Evolutionary conservation across 2,797 vertebrate genomes (phyloP).

Genomic region (Sternotherus odoratus): DNA sequence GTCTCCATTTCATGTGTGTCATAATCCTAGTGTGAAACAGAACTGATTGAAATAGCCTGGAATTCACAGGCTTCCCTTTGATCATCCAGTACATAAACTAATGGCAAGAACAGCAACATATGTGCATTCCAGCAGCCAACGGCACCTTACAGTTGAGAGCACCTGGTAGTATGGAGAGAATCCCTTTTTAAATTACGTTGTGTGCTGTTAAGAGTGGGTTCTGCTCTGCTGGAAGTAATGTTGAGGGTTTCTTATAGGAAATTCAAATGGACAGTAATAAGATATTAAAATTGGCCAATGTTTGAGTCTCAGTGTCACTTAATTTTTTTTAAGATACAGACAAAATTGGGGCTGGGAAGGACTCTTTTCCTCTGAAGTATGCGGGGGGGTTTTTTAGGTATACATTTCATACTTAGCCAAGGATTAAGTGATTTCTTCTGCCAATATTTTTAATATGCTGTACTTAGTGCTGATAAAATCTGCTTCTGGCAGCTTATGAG

Average conservation of each 20-base stretch:
- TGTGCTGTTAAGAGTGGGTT: rapidly evolving
- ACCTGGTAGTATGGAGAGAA: slow-evolving; percentile 34
- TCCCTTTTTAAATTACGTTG: slow-evolving; percentile 62
- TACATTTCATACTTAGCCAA: neutral
- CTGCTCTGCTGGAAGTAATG: neutral
- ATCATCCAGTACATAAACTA: neutral
- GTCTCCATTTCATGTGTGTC: slow-evolving; percentile 23
- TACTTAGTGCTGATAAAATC: neutral
- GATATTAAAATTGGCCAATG: neutral
- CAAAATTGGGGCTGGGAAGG: neutral
- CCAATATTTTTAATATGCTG: rapidly evolving
- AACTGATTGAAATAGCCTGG: slow-evolving; percentile 9
- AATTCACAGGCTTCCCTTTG: slow-evolving; percentile 56
- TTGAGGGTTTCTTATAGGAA: neutral
- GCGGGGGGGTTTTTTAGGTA: neutral
- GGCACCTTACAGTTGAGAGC: slow-evolving; percentile 26
- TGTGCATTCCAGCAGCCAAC: slow-evolving; percentile 20
- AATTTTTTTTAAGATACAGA: neutral
- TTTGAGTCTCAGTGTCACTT: neutral
- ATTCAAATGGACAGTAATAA: neutral
- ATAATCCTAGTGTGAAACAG: slow-evolving; percentile 15
- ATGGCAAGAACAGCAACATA: neutral
- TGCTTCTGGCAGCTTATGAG: neutral
- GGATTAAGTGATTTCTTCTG: neutral
- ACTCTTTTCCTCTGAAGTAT: neutral